Evolutionary conservation across 2,888 invertebrate genomes (phyloP), one percentile per base, ranked within the genome.

Genomic region (Altica lythri): DNA sequence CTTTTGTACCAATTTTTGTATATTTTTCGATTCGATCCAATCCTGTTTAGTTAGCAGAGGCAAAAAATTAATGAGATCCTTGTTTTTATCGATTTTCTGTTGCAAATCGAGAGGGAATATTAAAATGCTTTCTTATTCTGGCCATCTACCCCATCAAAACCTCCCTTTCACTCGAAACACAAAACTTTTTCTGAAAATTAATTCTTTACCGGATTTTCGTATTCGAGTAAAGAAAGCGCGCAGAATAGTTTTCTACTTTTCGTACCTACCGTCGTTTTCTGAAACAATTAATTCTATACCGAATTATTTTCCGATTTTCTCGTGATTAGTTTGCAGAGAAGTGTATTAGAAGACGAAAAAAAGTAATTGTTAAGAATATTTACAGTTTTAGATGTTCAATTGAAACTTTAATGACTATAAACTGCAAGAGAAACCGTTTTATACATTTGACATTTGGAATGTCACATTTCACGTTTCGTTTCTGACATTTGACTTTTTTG

Each of bases 11-110:
- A n/a, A n/a, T 27, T 27, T 27, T 27, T 27, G 8, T 27, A 27
- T 27, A 27, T n/a, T 9, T 40, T 10, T 3, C 10, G n/a, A 3
- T 2, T 35, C 18, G 32, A 49, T 18, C 48, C 48, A 40, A 32
- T 32, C 40, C 48, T 49, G 48, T 22, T 22, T 40, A 6, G 9
- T 18, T 34, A 50, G 30, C 38, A 50, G 40, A 40, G 55, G 69
- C 68, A 72, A 72, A 71, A 71, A 70, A 70, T 69, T 70, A 69
- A 71, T 71, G 72, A 70, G 70, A 71, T 71, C 71, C 72, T 69
- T 68, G 70, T 71, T 72, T 72, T 70, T 72, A 72, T 71, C 64
- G 71, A 71, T 72, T 69, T 71, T 71, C 70, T 38, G 50, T 43
- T 61, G 67, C 65, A 71, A 69, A 72, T 72, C 69, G 69, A 69